These are phyloP conservation scores for Potamilus streckersoni DNA, from an alignment of 1,140 invertebrate species.

Conservation along the genomic window DNA sequence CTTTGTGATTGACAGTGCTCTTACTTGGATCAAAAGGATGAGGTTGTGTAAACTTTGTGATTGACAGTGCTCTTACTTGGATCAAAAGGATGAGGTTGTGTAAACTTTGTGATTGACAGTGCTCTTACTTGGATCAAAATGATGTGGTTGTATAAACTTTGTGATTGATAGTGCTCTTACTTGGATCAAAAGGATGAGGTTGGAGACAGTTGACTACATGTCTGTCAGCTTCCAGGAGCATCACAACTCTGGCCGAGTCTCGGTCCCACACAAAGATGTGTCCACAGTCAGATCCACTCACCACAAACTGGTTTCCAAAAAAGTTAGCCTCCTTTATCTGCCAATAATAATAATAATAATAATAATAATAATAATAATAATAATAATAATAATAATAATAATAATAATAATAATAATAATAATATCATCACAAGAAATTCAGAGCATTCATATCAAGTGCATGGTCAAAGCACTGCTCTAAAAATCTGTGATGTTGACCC, in stretches of 20 bases:
- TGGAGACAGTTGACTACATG: constrained; percentile 87
- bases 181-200: constrained; percentile 84
- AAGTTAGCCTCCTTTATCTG: constrained; percentile 92
- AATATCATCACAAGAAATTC: too few relatives aligned
- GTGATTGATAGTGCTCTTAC: constrained; percentile 68
- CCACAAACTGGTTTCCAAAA: constrained; percentile 85
- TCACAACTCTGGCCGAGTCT: constrained; percentile 65
- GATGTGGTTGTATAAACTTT: constrained; percentile 75
- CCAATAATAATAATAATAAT: too few relatives aligned
- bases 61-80: constrained; percentile 69
- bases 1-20: neutral
- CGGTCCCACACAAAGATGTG: constrained; percentile 67
- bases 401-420: too few relatives aligned
- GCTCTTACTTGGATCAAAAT: constrained; percentile 75
- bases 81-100: constrained; percentile 80
- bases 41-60: constrained; percentile 66
- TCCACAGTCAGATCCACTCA: constrained; percentile 88
- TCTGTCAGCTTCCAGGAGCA: constrained; percentile 84
- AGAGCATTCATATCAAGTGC: too few relatives aligned
- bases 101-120: neutral
- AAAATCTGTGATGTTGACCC: too few relatives aligned
- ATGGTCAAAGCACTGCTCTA: too few relatives aligned
- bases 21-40: constrained; percentile 81
- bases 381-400: too few relatives aligned
- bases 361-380: too few relatives aligned